These are phyloP conservation scores for Microcaecilia unicolor DNA, from an alignment of 2,797 vertebrate species.

Conservation along the genomic window DNA sequence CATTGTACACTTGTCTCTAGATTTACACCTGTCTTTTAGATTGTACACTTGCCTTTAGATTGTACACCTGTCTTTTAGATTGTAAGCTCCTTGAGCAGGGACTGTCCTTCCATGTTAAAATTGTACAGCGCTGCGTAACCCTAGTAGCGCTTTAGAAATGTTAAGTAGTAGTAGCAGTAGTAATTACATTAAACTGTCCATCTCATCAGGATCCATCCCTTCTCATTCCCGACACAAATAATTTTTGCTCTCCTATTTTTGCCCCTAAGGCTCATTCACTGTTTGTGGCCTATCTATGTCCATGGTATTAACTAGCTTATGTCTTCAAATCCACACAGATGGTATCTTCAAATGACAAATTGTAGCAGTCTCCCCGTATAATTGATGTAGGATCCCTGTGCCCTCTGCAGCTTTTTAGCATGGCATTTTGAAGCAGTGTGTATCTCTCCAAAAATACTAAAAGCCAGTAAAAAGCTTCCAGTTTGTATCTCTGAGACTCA, in stretches of 20 bases:
- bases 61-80: no score
- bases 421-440: constrained; percentile 60
- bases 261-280: constrained; percentile 20
- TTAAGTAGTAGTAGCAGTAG: no score
- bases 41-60: no score
- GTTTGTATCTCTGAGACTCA: not conserved
- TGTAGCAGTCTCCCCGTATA: constrained; percentile 48
- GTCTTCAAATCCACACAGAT: constrained; percentile 53
- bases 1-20: no score
- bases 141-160: no score
- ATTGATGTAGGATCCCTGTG: constrained; percentile 62
- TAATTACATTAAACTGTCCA: constrained; percentile 25
- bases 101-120: no score
- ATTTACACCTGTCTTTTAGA: no score
- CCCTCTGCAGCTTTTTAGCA: constrained; percentile 58
- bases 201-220: constrained; percentile 1
- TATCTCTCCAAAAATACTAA: constrained; percentile 40
- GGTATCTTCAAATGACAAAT: constrained; percentile 67
- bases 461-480: constrained; percentile 25
- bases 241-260: constrained; percentile 21
- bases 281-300: constrained; percentile 22
- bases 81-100: no score
- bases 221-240: not conserved
- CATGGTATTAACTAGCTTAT: constrained; percentile 34
- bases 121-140: no score